Evolutionary conservation across 2,888 invertebrate species (phyloP), one percentile per base, ranked within the genome.

Genomic region (Phlogophora meticulosa): DNA sequence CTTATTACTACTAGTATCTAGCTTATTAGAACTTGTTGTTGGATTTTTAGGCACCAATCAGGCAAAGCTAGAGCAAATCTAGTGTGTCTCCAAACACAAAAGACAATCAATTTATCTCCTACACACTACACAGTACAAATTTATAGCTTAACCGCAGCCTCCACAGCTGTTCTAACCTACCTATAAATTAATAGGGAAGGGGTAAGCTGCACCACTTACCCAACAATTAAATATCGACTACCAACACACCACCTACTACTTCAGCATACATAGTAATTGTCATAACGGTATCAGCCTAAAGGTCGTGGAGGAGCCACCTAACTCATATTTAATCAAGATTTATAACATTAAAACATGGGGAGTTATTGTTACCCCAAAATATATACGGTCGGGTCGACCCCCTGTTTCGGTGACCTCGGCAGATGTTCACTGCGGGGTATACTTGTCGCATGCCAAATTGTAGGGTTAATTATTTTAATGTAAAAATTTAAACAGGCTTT

Each of bases 261-360:
- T 51, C 34, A 24, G 49, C 61, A 58, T 24, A 53, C 24, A 22
- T n/a, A 36, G 36, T 42, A 58, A 63, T 53, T 78, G 15, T 53
- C 51, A 48, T 56, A 56, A 48, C 43, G 32, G 38, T 40, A 13
- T 42, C 36, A 51, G 7, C 49, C 1, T 46, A 57, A 51, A 62
- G 68, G 57, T 57, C 42, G 59, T 49, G n/a, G n/a, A 56, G 28
- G 53, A 52, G 40, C 61, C 59, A 68, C 86, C 84, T 85, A 87
- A 92, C 86, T 89, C 86, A 88, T 90, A 88, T 91, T 91, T 91
- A 92, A 92, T 91, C 90, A 89, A 91, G 92, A 93, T 91, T 89
- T 89, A 92, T 88, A 85, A 81, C 83, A 85, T 85, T 87, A 82
- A 83, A 87, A 87, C 85, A 84, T 76, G 77, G 81, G 74, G 75